phyloP scores from a whole-genome alignment of 1,140 invertebrate species.

The Pomacea maculata region DNA sequence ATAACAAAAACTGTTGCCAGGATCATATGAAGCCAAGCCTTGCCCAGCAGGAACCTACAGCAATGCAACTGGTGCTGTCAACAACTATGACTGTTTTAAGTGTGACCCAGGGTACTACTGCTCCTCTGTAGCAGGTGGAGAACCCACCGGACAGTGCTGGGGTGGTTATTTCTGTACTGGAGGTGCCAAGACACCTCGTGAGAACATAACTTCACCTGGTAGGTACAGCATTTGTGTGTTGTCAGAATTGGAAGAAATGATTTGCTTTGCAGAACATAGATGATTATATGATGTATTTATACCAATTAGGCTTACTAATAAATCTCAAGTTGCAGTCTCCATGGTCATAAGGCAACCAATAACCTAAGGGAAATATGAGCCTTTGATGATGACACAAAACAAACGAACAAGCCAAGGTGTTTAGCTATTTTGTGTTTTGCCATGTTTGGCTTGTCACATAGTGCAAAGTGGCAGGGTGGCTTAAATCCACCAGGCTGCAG shows the following conservation, averaged over 20 bases:
- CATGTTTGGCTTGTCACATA: no score
- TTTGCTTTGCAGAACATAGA: background rate
- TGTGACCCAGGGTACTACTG: constrained; percentile 63
- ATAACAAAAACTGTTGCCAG: constrained; percentile 29
- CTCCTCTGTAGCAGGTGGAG: constrained; percentile 55
- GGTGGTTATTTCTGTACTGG: constrained; percentile 60
- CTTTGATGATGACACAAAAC: no score
- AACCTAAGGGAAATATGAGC: no score
- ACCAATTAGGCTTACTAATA: no score
- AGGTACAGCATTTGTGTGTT: constrained; percentile 1
- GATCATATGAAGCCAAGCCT: constrained; percentile 52
- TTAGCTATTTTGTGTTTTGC: no score
- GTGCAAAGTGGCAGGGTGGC: no score
- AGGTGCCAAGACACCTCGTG: constrained; percentile 45
- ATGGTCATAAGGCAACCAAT: no score
- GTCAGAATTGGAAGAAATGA: background rate
- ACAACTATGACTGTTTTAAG: constrained; percentile 58
- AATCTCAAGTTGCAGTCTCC: no score
- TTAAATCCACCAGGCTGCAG: no score
- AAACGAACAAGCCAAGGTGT: no score
- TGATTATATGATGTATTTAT: no score
- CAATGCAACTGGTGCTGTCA: constrained; percentile 58
- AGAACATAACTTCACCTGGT: constrained; percentile 54
- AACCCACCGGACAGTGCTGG: constrained; percentile 56
- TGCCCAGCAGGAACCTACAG: constrained; percentile 62